Base-by-base conservation (phyloP, 2,113 vertebrate genomes). In the Fukomys damarensis region DNA sequence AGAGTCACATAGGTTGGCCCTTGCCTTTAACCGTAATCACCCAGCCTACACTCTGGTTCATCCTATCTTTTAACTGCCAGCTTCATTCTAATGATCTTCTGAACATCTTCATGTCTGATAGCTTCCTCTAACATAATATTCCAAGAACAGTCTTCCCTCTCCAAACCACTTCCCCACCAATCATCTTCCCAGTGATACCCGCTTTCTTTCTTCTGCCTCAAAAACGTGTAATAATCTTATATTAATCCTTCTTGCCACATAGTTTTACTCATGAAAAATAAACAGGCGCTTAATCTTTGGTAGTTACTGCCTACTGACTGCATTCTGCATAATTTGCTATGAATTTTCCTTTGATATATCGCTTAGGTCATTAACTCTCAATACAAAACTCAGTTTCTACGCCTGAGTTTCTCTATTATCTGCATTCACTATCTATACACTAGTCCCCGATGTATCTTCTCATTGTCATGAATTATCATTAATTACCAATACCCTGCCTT, bases 161-260 rank as follows among this genome's bases (percentile, higher is more conserved):
- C 41, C 46, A 85, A 8, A 16, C 12, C 24, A n/a, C 38, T 19
- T 87, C 6, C 10, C 66, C 63, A n/a, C 38, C 46, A 82, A 65
- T 7, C 41, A 28, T 43, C 58, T 76, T 90, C 26, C 82, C 19
- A 66, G 43, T 54, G 38, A 63, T 20, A 54, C 43, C 16, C 38
- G 61, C 68, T 17, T 87, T 65, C 68, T 17, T 87, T 65, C 20
- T 35, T 79, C 22, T 68, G 35, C 76, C 68, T 79, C 83, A 88
- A 79, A 91, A 92, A 86, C 24, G 22, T 89, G 19, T 24, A 65
- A 89, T 65, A 85, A 80, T 70, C 86, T 79, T 49, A 63, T 72
- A 89, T 65, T 56, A 20, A 72, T 56, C 41, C 68, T 49, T 89
- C 32, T 24, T 74, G 17, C 30, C 28, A 81, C 13, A 12, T 66